A percentile compares a stretch with the other conserved stretches of the same genome.
phyloP scores from a whole-genome alignment of 2,888 invertebrate genomes.

The Rhimphoctona megacephalus region DNA sequence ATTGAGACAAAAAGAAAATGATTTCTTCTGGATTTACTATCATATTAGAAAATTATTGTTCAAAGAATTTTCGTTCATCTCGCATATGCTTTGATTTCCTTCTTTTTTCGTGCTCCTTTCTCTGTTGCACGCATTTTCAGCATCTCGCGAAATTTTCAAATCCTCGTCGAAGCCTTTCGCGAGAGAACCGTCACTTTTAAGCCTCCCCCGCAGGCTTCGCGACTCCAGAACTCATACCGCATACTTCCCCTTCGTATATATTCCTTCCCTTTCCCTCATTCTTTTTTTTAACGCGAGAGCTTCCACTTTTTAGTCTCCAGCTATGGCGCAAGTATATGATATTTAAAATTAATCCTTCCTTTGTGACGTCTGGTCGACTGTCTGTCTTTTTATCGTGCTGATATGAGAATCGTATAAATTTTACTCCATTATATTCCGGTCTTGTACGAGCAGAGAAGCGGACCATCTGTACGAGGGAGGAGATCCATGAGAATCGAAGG shows the following conservation, averaged over 20 bases:
- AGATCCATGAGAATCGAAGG: slow-evolving; percentile 58
- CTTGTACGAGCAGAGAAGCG: slow-evolving; percentile 40
- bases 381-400: slow-evolving; percentile 83
- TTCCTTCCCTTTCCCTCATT: slow-evolving; percentile 12
- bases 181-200: slow-evolving; percentile 56
- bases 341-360: slow-evolving; percentile 85
- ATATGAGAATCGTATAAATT: slow-evolving; percentile 84
- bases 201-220: slow-evolving; percentile 52
- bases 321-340: slow-evolving; percentile 77
- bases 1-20: background rate
- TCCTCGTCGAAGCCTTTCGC: slow-evolving; percentile 49
- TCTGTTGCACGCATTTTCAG: slow-evolving; percentile 8
- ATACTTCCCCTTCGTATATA: slow-evolving; percentile 9
- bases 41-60: slow-evolving; percentile 1
- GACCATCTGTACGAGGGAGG: slow-evolving; percentile 50
- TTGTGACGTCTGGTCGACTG: slow-evolving; percentile 80
- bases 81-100: background rate
- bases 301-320: slow-evolving; percentile 74
- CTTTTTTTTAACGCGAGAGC: slow-evolving; percentile 63
- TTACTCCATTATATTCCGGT: slow-evolving; percentile 81
- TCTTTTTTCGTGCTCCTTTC: background rate
- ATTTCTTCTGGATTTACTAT: slow-evolving; percentile 13
- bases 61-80: slow-evolving; percentile 13
- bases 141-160: slow-evolving; percentile 48
- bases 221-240: slow-evolving; percentile 38